Evolutionary conservation across 2,888 invertebrate genomes (phyloP), one percentile per base, ranked within the genome.

Genomic region (Trissolcus japonicus): DNA sequence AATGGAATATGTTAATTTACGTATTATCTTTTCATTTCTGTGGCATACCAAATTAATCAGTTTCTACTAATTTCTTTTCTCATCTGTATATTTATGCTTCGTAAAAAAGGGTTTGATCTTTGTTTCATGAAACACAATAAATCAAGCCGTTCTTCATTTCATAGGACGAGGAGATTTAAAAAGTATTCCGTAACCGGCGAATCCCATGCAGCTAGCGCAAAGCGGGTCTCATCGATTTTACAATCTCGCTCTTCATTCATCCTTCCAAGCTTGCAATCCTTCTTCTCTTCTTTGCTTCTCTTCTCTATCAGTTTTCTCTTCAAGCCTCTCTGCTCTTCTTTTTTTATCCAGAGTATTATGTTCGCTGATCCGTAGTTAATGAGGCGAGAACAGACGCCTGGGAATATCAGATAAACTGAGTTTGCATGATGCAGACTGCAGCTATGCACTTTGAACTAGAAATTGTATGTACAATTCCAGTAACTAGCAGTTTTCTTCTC

Each of bases 291-390:
- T 56, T 62, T 67, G 35, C 66, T 63, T 65, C 60, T 71, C 71
- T 66, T 67, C 68, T 68, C 65, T 75, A 79, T 80, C 74, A 73
- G 72, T 71, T 75, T 79, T 60, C 79, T 62, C 59, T 59, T 65
- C 59, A 60, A 55, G 50, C 59, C 66, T 69, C 68, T 76, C 67
- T 55, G 25, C 50, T 63, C 69, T 63, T 78, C 71, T 66, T 78
- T 76, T 43, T 74, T 79, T 79, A 80, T 79, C 68, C 68, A 46
- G 57, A 76, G 80, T 84, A 83, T 81, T 83, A 82, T 80, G 81
- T 82, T 79, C 74, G 79, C 82, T 83, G 83, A 86, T 85, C 84
- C 82, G 81, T 81, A 82, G 84, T 83, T 86, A 86, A 86, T 86
- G 86, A 86, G 83, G 81, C 83, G 85, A 80, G 79, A 85, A 83